These are phyloP conservation scores for Alligator sinensis DNA, from an alignment of 2,113 vertebrate genomes.

Conservation along the genomic window DNA sequence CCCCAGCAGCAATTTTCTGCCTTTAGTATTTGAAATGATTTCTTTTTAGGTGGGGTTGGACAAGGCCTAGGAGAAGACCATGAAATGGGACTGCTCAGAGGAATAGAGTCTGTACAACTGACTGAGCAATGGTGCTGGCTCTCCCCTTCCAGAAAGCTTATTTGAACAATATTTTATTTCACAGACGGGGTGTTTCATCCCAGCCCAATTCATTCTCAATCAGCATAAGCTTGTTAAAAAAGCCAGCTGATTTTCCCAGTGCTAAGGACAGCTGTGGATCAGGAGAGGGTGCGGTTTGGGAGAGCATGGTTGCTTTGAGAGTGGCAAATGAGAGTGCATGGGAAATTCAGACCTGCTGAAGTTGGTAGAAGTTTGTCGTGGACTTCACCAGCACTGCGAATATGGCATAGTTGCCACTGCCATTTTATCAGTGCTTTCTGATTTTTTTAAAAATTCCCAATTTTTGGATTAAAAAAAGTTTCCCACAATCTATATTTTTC, in stretches of 20 bases:
- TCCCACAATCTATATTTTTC: too few relatives aligned
- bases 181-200: neutral
- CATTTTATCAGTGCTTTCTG: too few relatives aligned
- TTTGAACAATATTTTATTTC: neutral
- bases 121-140: neutral
- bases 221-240: neutral
- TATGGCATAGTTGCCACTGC: too few relatives aligned
- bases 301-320: neutral
- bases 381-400: neutral
- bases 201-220: neutral
- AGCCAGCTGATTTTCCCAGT: neutral
- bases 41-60: neutral
- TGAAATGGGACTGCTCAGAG: neutral
- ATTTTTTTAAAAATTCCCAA: too few relatives aligned
- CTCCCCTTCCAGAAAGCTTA: neutral
- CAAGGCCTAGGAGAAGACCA: neutral
- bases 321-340: neutral
- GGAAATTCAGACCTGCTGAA: neutral
- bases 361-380: neutral
- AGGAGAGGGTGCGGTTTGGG: neutral
- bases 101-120: neutral
- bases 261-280: neutral
- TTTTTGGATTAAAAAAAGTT: too few relatives aligned
- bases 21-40: neutral
- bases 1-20: neutral